Evolutionary conservation across 2,888 invertebrate species (phyloP).

Genomic region (Meta bourneti): DNA sequence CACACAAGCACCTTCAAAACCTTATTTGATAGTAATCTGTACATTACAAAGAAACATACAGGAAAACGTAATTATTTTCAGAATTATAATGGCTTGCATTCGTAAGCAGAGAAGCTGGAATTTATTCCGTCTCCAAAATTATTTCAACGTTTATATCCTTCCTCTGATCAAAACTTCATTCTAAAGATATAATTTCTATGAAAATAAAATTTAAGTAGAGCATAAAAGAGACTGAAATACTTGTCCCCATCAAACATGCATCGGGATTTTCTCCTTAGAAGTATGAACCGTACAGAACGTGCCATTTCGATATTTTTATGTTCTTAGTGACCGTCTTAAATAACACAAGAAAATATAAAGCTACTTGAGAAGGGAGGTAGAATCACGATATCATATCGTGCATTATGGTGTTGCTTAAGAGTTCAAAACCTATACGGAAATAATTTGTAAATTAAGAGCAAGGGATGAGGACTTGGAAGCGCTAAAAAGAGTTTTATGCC

Average conservation of each 20-base stretch:
- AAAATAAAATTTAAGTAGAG: neutral
- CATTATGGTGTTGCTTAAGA: constrained; percentile 3
- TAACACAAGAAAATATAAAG: constrained; percentile 11
- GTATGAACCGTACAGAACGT: neutral
- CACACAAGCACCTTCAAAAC: no score
- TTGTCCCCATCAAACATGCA: neutral
- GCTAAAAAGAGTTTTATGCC: constrained; percentile 63
- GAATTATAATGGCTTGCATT: no score
- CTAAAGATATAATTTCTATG: no score
- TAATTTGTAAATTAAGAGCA: constrained; percentile 65
- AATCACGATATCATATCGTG: neutral
- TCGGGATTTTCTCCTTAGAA: neutral
- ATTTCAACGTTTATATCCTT: no score
- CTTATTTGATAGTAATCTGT: no score
- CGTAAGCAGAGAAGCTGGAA: no score
- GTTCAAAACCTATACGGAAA: constrained; percentile 42
- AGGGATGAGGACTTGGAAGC: constrained; percentile 37
- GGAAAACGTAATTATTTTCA: no score
- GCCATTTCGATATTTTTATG: constrained; percentile 30
- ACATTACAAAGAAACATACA: no score
- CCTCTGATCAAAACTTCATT: no score
- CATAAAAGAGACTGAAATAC: neutral
- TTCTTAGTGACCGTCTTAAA: constrained; percentile 8
- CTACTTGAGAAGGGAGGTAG: neutral
- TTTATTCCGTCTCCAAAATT: no score